Percentiles rank a stretch among this genome's conserved stretches.
Conservation (phyloP, 2,113 vertebrate species). For the Epinephelus lanceolatus region DNA sequence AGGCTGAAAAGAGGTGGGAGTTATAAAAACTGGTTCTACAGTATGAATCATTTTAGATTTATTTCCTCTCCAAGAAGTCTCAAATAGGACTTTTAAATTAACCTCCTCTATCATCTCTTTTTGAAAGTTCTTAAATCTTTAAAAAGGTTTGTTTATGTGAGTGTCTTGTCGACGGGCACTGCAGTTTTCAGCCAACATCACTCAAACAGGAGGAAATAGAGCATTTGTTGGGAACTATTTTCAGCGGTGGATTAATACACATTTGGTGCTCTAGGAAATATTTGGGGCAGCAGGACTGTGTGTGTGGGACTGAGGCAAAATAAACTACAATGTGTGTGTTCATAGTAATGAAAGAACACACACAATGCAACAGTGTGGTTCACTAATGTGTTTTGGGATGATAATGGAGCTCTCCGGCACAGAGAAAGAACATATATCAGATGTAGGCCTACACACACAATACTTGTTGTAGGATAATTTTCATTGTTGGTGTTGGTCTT, state of each 20-base stretch:
- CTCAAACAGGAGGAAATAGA: background rate
- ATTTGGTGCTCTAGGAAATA: background rate
- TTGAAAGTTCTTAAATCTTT: background rate
- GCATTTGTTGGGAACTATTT: background rate
- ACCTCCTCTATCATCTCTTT: background rate
- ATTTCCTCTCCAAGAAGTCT: background rate
- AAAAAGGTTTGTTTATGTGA: background rate
- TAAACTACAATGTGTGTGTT: background rate
- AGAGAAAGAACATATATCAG: background rate
- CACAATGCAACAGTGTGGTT: background rate
- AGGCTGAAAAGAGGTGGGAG: background rate
- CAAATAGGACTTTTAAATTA: background rate
- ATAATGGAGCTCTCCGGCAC: background rate
- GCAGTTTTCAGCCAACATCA: background rate
- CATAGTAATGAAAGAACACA: background rate
- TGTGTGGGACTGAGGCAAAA: too few relatives aligned
- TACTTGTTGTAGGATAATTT: too few relatives aligned
- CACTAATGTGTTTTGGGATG: background rate
- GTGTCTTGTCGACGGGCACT: background rate
- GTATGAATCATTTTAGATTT: background rate
- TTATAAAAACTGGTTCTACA: background rate
- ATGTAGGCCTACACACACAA: background rate
- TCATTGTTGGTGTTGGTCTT: background rate
- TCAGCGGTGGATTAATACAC: constrained; percentile 1
- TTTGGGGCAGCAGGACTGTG: background rate